phyloP scores from a whole-genome alignment of 2,888 invertebrate species.

The Agrotis clavis region DNA sequence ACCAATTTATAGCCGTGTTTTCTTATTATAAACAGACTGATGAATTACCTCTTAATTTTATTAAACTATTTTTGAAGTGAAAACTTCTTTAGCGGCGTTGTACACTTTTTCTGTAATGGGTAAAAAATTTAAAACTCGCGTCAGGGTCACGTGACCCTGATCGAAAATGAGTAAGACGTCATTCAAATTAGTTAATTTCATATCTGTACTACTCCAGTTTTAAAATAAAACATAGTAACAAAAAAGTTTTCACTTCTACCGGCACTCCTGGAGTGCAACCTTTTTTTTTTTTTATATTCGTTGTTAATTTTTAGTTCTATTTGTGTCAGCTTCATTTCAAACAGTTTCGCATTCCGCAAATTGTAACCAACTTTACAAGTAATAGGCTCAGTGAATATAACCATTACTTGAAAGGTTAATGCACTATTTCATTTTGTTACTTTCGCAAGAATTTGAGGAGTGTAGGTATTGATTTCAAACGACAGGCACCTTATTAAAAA shows the following conservation, averaged over 20 bases:
- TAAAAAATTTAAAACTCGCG: too few relatives aligned
- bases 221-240: too few relatives aligned
- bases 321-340: conserved; percentile 2
- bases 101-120: too few relatives aligned
- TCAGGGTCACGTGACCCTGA: too few relatives aligned
- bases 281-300: background rate
- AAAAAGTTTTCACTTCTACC: too few relatives aligned
- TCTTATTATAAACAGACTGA: background rate
- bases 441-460: conserved; percentile 71
- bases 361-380: conserved; percentile 43
- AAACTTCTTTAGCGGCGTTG: too few relatives aligned
- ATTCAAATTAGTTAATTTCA: too few relatives aligned
- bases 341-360: conserved; percentile 9
- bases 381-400: conserved; percentile 42
- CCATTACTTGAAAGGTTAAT: conserved; percentile 66
- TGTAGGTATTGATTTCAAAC: conserved; percentile 75
- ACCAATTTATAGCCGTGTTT: background rate
- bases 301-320: background rate
- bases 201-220: too few relatives aligned
- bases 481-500: conserved; percentile 62
- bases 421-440: conserved; percentile 72
- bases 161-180: too few relatives aligned
- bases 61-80: too few relatives aligned
- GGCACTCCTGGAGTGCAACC: too few relatives aligned
- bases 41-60: too few relatives aligned